Conservation (phyloP, 2,888 invertebrate genomes). For the Syrphus vitripennis region DNA sequence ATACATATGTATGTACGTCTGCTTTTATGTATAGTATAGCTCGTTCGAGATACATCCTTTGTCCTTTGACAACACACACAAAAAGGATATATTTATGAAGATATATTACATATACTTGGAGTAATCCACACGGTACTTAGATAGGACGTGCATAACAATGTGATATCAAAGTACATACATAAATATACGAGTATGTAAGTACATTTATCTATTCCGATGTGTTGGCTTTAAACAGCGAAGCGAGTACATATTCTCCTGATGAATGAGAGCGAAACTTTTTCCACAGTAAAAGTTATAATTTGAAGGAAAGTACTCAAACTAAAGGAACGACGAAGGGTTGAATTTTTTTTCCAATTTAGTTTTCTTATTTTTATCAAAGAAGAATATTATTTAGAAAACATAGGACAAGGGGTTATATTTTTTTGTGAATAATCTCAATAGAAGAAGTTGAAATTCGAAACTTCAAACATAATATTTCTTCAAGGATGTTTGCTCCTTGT, state of each 20-base stretch:
- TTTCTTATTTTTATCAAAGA: background rate
- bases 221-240: background rate
- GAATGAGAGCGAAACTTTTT: slow-evolving; percentile 14
- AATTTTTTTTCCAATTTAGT: background rate
- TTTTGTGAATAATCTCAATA: background rate
- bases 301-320: background rate
- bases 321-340: background rate
- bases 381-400: background rate
- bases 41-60: slow-evolving; percentile 17
- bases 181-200: background rate
- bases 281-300: background rate
- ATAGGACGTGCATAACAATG: slow-evolving; percentile 36
- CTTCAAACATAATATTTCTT: background rate
- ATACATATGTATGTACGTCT: background rate
- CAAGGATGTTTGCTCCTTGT: background rate
- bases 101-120: slow-evolving; percentile 37
- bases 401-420: background rate
- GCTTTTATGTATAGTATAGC: background rate
- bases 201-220: background rate
- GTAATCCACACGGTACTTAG: slow-evolving; percentile 50
- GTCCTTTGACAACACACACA: slow-evolving; percentile 27
- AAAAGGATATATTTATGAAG: slow-evolving; percentile 28
- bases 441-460: background rate
- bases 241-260: background rate
- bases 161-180: background rate